A percentile compares a stretch with the other conserved stretches of the same genome.
phyloP scores from a whole-genome alignment of 2,888 invertebrate genomes.

The Nemapogon koenigi region DNA sequence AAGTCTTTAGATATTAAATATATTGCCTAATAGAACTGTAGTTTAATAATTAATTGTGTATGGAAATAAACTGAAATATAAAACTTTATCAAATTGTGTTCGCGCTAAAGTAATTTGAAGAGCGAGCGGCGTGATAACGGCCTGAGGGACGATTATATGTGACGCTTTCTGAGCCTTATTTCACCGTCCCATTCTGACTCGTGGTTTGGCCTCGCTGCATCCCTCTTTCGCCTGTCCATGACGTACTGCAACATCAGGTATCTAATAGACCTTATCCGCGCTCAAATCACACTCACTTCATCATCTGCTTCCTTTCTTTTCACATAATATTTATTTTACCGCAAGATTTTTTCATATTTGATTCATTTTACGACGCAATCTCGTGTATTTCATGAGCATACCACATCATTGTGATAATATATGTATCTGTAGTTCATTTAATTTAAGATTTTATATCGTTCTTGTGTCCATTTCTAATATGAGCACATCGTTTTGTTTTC shows the following conservation, averaged over 20 bases:
- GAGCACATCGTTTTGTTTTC: no score
- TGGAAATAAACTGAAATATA: not conserved
- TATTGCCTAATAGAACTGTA: no score
- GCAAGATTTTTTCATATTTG: no score
- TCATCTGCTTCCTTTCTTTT: conserved; percentile 8
- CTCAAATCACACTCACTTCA: conserved; percentile 8
- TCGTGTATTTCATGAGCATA: no score
- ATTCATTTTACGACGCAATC: no score
- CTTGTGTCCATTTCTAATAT: no score
- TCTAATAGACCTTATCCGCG: conserved; percentile 14
- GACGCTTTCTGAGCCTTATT: conserved; percentile 5
- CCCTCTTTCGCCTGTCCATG: conserved; percentile 37
- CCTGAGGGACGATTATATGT: not conserved
- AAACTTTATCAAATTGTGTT: no score
- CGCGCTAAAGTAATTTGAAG: conserved; percentile 1
- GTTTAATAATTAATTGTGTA: no score
- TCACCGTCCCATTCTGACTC: conserved; percentile 25
- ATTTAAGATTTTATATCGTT: no score
- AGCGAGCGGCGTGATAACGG: not conserved
- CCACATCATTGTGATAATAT: no score
- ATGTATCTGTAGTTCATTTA: no score
- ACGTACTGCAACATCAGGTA: conserved; percentile 43
- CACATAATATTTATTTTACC: no score
- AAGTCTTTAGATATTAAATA: not conserved
- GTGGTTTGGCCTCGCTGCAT: conserved; percentile 28